Percentiles rank a stretch among this genome's conserved stretches.
These are phyloP conservation scores for Rallus crepitans DNA, from an alignment of 2,797 vertebrate genomes.

Conservation along the genomic window DNA sequence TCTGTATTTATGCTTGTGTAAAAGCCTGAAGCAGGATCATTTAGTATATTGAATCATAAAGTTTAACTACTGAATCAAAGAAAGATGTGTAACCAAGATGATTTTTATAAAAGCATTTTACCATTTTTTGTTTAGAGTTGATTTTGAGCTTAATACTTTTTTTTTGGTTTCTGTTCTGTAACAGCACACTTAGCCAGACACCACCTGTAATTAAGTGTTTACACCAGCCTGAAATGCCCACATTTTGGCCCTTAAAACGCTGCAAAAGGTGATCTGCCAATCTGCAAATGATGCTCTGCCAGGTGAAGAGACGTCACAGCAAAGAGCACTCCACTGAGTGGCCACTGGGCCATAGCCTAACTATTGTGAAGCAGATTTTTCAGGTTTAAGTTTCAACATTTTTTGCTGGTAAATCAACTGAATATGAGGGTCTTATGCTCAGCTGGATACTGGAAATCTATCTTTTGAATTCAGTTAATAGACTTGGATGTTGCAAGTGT, in stretches of 20 bases:
- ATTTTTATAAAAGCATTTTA: background rate
- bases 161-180: background rate
- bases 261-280: background rate
- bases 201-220: background rate
- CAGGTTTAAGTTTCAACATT: background rate
- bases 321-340: background rate
- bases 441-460: background rate
- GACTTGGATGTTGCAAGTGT: background rate
- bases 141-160: background rate
- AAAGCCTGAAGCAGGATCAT: background rate
- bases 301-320: background rate
- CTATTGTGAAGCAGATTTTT: background rate
- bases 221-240: background rate
- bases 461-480: background rate
- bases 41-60: background rate
- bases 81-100: background rate
- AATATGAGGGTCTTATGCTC: background rate
- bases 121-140: background rate
- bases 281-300: background rate
- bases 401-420: background rate
- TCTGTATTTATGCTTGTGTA: conserved; percentile 1
- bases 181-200: background rate
- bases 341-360: background rate
- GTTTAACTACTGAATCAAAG: conserved; percentile 10
- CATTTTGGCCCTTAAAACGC: background rate